Evolutionary conservation across 2,888 invertebrate species (phyloP).

Genomic region (Pasiphila rectangulata): DNA sequence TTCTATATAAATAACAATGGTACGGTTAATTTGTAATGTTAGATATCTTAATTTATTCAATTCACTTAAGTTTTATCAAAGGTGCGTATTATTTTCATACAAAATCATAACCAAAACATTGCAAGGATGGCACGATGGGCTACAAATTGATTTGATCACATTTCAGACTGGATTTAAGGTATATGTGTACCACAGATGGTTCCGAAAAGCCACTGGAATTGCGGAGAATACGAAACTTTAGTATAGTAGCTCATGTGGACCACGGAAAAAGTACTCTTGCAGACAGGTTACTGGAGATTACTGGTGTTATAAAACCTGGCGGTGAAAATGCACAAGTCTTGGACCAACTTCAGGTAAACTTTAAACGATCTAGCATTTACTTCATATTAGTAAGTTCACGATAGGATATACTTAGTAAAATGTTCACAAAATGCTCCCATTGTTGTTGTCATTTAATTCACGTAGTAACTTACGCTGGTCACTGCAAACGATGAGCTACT

Average conservation of each 20-base stretch:
- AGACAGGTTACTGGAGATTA: conserved; percentile 95
- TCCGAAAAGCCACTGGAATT: conserved; percentile 43
- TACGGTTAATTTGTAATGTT: conserved; percentile 15
- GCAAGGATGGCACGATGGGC: neutral
- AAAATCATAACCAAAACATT: conserved; percentile 14
- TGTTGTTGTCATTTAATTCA: too few species aligned
- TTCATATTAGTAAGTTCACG: too few species aligned
- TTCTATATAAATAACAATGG: conserved; percentile 17
- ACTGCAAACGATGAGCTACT: too few species aligned
- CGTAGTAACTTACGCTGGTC: too few species aligned
- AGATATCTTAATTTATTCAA: conserved; percentile 20
- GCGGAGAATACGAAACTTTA: conserved; percentile 91
- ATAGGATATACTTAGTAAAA: too few species aligned
- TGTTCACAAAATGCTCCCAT: too few species aligned
- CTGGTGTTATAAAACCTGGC: conserved; percentile 88
- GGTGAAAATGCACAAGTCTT: conserved; percentile 86
- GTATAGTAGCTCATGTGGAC: conserved; percentile 99
- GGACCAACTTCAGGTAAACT: conserved; percentile 87
- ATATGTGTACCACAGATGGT: conserved; percentile 47
- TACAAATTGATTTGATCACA: neutral
- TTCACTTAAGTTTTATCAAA: conserved; percentile 24
- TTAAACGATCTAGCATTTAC: too few species aligned
- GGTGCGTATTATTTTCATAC: conserved; percentile 19
- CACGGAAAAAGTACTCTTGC: conserved; percentile 99
- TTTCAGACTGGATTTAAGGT: conserved; percentile 31